phyloP scores from a whole-genome alignment of 2,797 vertebrate species.

The Chloroceryle inda region DNA sequence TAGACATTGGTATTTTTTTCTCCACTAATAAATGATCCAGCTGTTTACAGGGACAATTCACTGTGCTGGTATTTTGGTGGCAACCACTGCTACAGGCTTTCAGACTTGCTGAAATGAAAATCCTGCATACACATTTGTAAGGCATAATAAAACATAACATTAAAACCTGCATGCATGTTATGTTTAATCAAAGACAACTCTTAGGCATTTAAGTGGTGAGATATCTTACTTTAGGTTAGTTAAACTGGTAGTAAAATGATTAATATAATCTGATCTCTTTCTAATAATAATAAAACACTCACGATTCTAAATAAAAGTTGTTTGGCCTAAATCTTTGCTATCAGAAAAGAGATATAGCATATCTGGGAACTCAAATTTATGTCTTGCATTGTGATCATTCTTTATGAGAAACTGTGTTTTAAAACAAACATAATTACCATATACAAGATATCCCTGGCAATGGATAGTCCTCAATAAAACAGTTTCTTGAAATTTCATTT shows the following conservation, averaged over 20 bases:
- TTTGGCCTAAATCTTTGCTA: slow-evolving; percentile 78
- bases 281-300: slow-evolving; percentile 73
- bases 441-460: slow-evolving; percentile 75
- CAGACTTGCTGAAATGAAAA: slow-evolving; percentile 74
- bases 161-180: slow-evolving; percentile 76
- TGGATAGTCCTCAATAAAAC: slow-evolving; percentile 81
- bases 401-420: slow-evolving; percentile 80
- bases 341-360: slow-evolving; percentile 72
- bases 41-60: slow-evolving; percentile 79
- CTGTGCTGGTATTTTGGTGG: slow-evolving; percentile 78
- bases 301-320: slow-evolving; percentile 71
- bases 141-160: slow-evolving; percentile 75
- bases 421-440: slow-evolving; percentile 69
- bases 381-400: slow-evolving; percentile 78
- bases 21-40: slow-evolving; percentile 73
- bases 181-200: slow-evolving; percentile 74
- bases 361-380: slow-evolving; percentile 72
- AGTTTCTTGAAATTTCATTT: slow-evolving; percentile 76
- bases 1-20: slow-evolving; percentile 48
- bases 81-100: slow-evolving; percentile 76
- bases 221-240: slow-evolving; percentile 76
- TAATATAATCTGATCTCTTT: slow-evolving; percentile 76
- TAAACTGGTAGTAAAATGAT: slow-evolving; percentile 71
- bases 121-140: slow-evolving; percentile 70
- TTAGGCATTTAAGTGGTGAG: slow-evolving; percentile 77